A percentile compares a stretch with the other conserved stretches of the same genome.
These are phyloP conservation scores for Ochropacha duplaris DNA, from an alignment of 2,888 invertebrate species.

Conservation along the genomic window DNA sequence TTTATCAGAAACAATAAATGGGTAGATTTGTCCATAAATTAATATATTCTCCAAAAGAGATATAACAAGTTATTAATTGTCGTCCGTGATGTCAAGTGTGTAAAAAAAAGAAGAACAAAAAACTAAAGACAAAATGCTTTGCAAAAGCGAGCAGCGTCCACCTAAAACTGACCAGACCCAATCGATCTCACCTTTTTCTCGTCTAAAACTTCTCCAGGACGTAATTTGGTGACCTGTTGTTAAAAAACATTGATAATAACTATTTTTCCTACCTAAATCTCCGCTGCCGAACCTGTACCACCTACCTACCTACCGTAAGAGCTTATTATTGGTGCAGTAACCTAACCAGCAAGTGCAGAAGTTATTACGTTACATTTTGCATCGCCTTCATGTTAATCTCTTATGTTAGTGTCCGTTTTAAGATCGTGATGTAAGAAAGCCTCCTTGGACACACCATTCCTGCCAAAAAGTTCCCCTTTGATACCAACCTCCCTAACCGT, in stretches of 20 bases:
- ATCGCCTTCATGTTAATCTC: constrained; percentile 64
- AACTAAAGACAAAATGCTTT: constrained; percentile 74
- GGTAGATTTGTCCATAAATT: constrained; percentile 7
- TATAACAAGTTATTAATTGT: constrained; percentile 24
- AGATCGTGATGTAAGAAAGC: constrained; percentile 53
- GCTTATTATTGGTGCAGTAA: constrained; percentile 66
- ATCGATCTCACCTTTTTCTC: constrained; percentile 94
- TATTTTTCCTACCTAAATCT: constrained; percentile 70
- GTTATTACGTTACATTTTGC: constrained; percentile 74
- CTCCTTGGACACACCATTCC: constrained; percentile 57
- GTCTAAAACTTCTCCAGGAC: constrained; percentile 96
- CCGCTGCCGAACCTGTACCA: constrained; percentile 75
- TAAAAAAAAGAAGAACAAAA: constrained; percentile 41
- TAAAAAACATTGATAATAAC: constrained; percentile 77
- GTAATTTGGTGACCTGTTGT: constrained; percentile 93
- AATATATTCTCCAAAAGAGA: constrained; percentile 19
- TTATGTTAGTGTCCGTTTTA: constrained; percentile 68
- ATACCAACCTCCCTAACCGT: constrained; percentile 52
- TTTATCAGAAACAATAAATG: neutral
- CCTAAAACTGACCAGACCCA: constrained; percentile 79
- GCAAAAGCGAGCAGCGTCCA: constrained; percentile 81
- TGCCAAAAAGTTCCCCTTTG: constrained; percentile 39
- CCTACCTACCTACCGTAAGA: constrained; percentile 47
- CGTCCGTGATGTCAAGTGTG: constrained; percentile 47
- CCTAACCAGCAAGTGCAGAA: constrained; percentile 70